Evolutionary conservation across 2,113 vertebrate species (phyloP).

Genomic region (Podilymbus podiceps): DNA sequence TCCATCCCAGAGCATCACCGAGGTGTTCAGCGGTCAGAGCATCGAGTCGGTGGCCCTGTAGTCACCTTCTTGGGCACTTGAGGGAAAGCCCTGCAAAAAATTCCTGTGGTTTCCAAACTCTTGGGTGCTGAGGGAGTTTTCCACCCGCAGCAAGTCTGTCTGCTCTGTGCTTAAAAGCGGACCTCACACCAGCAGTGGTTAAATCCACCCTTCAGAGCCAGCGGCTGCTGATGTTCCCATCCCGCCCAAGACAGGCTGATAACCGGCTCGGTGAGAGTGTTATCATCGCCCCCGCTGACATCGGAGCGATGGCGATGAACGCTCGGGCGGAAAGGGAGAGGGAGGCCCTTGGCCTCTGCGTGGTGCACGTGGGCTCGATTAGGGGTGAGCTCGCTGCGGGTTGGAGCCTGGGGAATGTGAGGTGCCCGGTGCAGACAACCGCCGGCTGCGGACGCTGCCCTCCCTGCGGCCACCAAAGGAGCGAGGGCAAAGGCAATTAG

Average conservation of each 20-base stretch:
- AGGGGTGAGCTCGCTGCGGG: neutral
- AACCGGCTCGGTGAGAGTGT: neutral
- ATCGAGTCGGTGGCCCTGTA: neutral
- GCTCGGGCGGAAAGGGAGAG: neutral
- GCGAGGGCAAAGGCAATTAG: neutral
- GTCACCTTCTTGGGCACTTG: neutral
- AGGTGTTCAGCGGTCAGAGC: neutral
- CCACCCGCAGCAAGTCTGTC: neutral
- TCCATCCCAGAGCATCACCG: neutral
- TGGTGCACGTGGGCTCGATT: fast-evolving
- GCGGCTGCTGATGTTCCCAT: neutral
- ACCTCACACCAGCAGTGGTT: neutral
- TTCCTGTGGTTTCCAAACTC: neutral
- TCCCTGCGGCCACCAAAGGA: neutral
- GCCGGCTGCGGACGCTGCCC: neutral
- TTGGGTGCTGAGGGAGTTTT: neutral
- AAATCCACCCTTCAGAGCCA: neutral
- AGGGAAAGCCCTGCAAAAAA: neutral
- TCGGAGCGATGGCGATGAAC: fast-evolving
- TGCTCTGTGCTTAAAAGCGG: neutral
- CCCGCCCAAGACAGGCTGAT: neutral
- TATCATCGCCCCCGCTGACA: neutral
- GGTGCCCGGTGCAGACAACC: neutral
- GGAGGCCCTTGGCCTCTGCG: fast-evolving
- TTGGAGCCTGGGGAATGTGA: neutral